These are phyloP conservation scores for Drosophila borborema DNA, from an alignment of 2,888 invertebrate species.

Conservation along the genomic window DNA sequence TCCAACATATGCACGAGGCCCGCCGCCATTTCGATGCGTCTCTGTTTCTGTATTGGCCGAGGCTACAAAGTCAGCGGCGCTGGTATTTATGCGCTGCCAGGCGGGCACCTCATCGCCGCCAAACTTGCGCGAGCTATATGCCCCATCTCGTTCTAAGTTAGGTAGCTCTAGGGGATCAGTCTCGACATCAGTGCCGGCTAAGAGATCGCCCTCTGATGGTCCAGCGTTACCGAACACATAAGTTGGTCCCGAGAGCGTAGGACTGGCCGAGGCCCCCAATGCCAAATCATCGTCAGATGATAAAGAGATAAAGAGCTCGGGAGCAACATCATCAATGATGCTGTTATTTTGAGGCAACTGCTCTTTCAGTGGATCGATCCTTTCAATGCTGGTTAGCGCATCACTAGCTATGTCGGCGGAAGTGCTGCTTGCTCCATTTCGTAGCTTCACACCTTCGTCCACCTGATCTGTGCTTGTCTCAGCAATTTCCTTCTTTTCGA, in stretches of 20 bases:
- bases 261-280: conserved; percentile 85
- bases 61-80: conserved; percentile 47
- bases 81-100: conserved; percentile 38
- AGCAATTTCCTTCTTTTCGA: conserved; percentile 25
- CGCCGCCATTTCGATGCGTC: conserved; percentile 20
- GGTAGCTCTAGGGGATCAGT: conserved; percentile 8
- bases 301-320: conserved; percentile 66
- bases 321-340: conserved; percentile 52
- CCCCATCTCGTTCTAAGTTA: conserved; percentile 18
- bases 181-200: conserved; percentile 23
- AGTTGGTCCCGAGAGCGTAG: conserved; percentile 64
- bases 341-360: conserved; percentile 37
- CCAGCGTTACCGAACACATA: conserved; percentile 43
- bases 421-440: conserved; percentile 12
- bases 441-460: conserved; percentile 18
- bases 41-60: conserved; percentile 54
- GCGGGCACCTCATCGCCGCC: conserved; percentile 57
- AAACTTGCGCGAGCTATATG: conserved; percentile 44
- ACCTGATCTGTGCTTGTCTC: conserved; percentile 9
- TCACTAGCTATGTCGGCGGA: conserved; percentile 19
- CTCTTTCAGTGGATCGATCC: conserved; percentile 45
- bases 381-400: conserved; percentile 51
- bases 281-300: conserved; percentile 85
- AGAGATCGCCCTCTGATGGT: conserved; percentile 42
- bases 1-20: conserved; percentile 88